Conservation (phyloP, 2,888 invertebrate genomes). For the Polyommatus iphigenia region DNA sequence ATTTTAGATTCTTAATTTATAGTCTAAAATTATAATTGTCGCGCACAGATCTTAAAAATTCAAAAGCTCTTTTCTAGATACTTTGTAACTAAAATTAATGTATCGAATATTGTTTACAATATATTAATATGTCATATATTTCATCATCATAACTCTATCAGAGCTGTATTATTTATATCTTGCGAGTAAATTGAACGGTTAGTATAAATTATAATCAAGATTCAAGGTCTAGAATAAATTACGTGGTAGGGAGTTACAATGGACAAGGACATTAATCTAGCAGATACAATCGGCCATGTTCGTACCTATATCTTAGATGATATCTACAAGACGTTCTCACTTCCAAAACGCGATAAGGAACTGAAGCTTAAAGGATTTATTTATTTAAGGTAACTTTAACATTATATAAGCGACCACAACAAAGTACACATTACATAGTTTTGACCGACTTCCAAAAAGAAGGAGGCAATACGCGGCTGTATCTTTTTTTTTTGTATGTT, state of each 20-base stretch:
- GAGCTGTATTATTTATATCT: neutral
- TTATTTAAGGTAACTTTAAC: too few species aligned
- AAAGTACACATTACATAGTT: too few species aligned
- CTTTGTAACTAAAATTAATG: neutral
- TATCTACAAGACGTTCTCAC: conserved; percentile 60
- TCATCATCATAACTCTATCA: conserved; percentile 15
- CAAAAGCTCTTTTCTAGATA: neutral
- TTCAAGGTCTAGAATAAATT: conserved; percentile 48
- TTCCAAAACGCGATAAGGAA: conserved; percentile 42
- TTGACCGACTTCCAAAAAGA: too few species aligned
- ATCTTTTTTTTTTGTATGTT: too few species aligned
- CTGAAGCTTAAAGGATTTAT: conserved; percentile 18
- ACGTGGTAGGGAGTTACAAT: conserved; percentile 52
- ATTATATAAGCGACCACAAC: too few species aligned
- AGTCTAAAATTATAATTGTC: neutral
- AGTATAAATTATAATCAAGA: conserved; percentile 22
- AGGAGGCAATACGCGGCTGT: too few species aligned
- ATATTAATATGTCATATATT: neutral
- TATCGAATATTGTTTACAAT: neutral
- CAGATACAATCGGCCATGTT: conserved; percentile 62
- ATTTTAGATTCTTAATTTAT: too few species aligned
- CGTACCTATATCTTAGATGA: conserved; percentile 67
- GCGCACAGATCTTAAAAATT: neutral
- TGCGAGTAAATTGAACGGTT: conserved; percentile 20
- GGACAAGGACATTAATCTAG: conserved; percentile 69